Evolutionary conservation across 2,888 invertebrate genomes (phyloP).

Genomic region (Himalopsyche kuldschensis): DNA sequence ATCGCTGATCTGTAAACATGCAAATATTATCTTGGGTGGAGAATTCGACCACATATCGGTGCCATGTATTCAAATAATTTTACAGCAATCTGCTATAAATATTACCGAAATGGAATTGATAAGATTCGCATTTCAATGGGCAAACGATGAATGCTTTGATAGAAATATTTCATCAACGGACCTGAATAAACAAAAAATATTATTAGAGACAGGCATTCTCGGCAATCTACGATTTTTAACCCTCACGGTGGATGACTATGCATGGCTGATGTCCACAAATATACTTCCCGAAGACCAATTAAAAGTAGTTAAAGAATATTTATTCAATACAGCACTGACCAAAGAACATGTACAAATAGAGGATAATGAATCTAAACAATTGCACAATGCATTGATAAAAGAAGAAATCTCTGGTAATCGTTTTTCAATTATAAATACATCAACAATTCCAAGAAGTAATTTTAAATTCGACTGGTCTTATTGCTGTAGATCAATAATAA

Average conservation of each 20-base stretch:
- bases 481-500: conserved; percentile 51
- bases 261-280: conserved; percentile 49
- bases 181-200: conserved; percentile 52
- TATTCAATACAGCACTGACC: neutral
- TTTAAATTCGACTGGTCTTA: conserved; percentile 51
- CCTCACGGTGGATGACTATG: conserved; percentile 49
- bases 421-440: conserved; percentile 3
- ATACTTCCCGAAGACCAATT: conserved; percentile 49
- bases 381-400: conserved; percentile 44
- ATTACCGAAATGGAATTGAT: conserved; percentile 59
- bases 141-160: conserved; percentile 55
- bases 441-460: conserved; percentile 44
- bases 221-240: conserved; percentile 53
- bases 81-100: conserved; percentile 57
- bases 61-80: conserved; percentile 55
- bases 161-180: conserved; percentile 49
- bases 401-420: conserved; percentile 26
- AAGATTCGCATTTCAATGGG: conserved; percentile 60
- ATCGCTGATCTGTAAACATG: conserved; percentile 60
- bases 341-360: conserved; percentile 25
- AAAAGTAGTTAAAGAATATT: neutral
- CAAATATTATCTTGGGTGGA: conserved; percentile 57
- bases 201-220: conserved; percentile 53
- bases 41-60: conserved; percentile 56
- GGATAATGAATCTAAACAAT: conserved; percentile 42